Conservation (phyloP, 2,888 invertebrate species). For the Phlogophora meticulosa region DNA sequence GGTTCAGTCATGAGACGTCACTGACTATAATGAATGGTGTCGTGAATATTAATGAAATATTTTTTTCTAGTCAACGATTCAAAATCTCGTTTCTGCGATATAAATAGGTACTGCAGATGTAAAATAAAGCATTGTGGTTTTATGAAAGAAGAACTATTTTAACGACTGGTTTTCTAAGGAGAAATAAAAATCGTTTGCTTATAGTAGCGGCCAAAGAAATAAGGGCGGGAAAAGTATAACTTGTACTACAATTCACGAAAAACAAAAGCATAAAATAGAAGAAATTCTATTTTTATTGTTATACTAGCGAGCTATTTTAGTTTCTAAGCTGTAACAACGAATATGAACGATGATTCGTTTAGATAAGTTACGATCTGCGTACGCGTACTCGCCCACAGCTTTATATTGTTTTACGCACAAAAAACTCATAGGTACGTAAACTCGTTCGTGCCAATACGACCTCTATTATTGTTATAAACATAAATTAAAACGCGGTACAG, state of each 20-base stretch:
- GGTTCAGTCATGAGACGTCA: conserved; percentile 4
- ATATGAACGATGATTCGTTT: conserved; percentile 50
- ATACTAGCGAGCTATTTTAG: conserved; percentile 24
- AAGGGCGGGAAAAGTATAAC: neutral
- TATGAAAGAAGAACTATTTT: neutral
- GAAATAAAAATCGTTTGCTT: neutral
- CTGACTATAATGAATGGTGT: neutral
- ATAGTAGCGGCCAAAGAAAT: neutral
- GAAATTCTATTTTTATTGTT: conserved; percentile 25
- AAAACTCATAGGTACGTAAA: conserved; percentile 47
- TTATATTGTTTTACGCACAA: conserved; percentile 48
- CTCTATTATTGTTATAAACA: conserved; percentile 55
- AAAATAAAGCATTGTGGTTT: neutral
- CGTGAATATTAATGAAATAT: conserved; percentile 40
- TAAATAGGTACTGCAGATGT: neutral
- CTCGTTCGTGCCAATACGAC: conserved; percentile 54
- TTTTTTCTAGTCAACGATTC: neutral
- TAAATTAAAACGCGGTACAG: conserved; percentile 58
- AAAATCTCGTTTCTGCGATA: conserved; percentile 2
- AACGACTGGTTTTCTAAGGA: neutral
- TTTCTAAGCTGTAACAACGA: conserved; percentile 32
- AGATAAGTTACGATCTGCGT: conserved; percentile 49
- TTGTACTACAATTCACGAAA: neutral
- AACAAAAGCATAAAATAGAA: conserved; percentile 35
- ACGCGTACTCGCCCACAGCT: conserved; percentile 47